Evolutionary conservation across 2,113 vertebrate genomes (phyloP).

Genomic region (Gadus chalcogrammus): DNA sequence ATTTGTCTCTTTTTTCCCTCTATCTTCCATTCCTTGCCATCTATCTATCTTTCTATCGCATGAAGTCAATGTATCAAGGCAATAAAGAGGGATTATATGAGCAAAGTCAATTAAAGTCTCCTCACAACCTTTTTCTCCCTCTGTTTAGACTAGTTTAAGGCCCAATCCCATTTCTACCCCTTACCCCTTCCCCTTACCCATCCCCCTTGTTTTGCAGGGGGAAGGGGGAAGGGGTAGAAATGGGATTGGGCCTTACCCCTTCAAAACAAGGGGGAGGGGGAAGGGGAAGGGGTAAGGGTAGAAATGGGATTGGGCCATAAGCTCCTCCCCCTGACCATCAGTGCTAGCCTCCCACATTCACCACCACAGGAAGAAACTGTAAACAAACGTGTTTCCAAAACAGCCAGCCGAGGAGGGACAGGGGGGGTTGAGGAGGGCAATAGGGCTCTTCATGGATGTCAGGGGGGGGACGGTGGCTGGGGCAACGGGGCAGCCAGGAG

Average conservation of each 20-base stretch:
- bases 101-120: too few relatives aligned
- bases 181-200: too few relatives aligned
- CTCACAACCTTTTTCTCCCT: too few relatives aligned
- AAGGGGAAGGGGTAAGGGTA: too few relatives aligned
- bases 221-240: too few relatives aligned
- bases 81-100: too few relatives aligned
- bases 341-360: slow-evolving; percentile 82
- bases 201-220: too few relatives aligned
- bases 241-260: too few relatives aligned
- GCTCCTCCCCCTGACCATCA: slow-evolving; percentile 54
- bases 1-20: too few relatives aligned
- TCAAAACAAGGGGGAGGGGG: too few relatives aligned
- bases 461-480: slow-evolving; percentile 75
- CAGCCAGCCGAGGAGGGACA: slow-evolving; percentile 57
- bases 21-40: not conserved
- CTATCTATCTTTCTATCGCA: not conserved
- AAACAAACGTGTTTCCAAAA: slow-evolving; percentile 79
- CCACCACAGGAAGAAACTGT: slow-evolving; percentile 74
- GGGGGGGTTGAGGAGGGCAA: slow-evolving; percentile 55
- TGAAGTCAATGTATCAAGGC: not conserved
- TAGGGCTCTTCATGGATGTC: slow-evolving; percentile 82
- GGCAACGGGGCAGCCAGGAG: slow-evolving; percentile 75
- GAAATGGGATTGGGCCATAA: slow-evolving; percentile 14
- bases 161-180: too few relatives aligned
- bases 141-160: slow-evolving; percentile 49